Conservation (phyloP, 2,888 invertebrate genomes). For the Luperina testacea region DNA sequence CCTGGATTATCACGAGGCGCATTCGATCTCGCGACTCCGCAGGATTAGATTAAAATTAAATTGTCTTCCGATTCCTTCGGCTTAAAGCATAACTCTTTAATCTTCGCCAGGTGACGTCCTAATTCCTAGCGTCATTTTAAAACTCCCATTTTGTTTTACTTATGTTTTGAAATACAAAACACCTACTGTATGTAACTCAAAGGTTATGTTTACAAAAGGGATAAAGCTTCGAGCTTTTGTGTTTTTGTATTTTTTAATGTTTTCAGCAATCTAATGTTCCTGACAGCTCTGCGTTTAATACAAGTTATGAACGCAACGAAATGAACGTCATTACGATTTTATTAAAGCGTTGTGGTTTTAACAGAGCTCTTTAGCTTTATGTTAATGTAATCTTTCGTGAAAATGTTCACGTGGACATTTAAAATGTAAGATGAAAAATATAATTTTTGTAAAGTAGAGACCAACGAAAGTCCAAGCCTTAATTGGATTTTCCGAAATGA, state of each 20-base stretch:
- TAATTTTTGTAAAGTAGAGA: not conserved
- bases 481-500: not conserved
- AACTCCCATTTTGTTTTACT: constrained; percentile 32
- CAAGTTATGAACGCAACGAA: not conserved
- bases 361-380: constrained; percentile 12
- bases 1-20: constrained; percentile 59
- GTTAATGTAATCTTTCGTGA: constrained; percentile 13
- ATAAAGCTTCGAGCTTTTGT: constrained; percentile 33
- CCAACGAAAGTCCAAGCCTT: not conserved
- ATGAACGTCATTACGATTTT: constrained; percentile 42
- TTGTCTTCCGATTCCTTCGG: constrained; percentile 59
- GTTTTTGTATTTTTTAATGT: constrained; percentile 34
- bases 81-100: constrained; percentile 57
- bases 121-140: constrained; percentile 50
- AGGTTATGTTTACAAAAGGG: constrained; percentile 29
- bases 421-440: constrained; percentile 1
- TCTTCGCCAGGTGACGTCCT: constrained; percentile 54
- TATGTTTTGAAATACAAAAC: constrained; percentile 15
- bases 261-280: constrained; percentile 43
- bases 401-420: constrained; percentile 3
- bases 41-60: constrained; percentile 63
- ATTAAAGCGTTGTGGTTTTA: constrained; percentile 31
- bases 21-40: constrained; percentile 45
- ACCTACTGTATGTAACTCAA: not conserved
- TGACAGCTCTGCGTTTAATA: constrained; percentile 52